Conservation (phyloP, 2,888 invertebrate species). For the Hyppa rectilinea region DNA sequence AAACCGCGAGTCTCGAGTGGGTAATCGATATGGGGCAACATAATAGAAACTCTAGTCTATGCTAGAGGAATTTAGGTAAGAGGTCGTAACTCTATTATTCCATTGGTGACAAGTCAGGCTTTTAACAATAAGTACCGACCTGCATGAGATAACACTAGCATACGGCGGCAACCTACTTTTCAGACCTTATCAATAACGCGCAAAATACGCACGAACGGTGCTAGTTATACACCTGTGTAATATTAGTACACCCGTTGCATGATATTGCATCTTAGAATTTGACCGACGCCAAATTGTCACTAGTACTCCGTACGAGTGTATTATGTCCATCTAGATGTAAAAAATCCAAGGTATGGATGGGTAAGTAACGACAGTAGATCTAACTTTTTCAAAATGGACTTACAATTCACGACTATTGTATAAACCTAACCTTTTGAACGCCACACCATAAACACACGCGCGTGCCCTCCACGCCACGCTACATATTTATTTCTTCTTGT, state of each 20-base stretch:
- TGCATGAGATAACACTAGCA: neutral
- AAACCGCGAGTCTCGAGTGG: neutral
- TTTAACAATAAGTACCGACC: neutral
- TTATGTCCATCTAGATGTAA: neutral
- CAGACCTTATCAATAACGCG: neutral
- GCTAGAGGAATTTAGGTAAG: neutral
- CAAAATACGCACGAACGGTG: neutral
- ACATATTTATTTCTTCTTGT: no score
- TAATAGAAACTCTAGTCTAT: neutral
- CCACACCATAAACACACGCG: no score
- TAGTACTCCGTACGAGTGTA: neutral
- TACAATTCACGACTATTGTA: neutral
- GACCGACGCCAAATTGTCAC: neutral
- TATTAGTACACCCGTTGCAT: neutral
- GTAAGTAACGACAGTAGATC: neutral
- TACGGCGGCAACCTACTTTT: neutral
- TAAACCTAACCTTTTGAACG: no score
- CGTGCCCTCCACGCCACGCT: no score
- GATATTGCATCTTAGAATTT: conserved; percentile 4
- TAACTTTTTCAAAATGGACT: neutral
- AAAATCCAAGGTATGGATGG: neutral
- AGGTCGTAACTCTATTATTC: neutral
- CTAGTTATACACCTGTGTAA: neutral
- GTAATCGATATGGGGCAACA: neutral
- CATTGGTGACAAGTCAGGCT: neutral